Evolutionary conservation across 2,888 invertebrate genomes (phyloP).

Genomic region (Nasonia oneida): DNA sequence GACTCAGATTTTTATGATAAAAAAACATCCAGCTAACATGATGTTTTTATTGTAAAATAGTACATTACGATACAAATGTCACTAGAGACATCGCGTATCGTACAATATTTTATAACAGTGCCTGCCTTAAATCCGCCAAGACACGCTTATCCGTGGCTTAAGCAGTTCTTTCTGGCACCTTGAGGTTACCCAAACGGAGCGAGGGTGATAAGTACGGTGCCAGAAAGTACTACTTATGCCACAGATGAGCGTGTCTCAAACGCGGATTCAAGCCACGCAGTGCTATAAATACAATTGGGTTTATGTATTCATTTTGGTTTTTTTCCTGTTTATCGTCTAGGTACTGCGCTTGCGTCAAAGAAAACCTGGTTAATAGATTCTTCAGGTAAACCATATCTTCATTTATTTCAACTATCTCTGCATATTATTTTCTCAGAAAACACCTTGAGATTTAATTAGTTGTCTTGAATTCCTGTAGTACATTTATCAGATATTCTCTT

Average conservation of each 20-base stretch:
- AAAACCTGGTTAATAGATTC: constrained; percentile 17
- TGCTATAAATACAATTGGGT: neutral
- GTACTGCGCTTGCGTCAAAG: constrained; percentile 38
- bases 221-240: no score
- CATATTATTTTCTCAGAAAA: neutral
- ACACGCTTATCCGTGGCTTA: no score
- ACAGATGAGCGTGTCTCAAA: no score
- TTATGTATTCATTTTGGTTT: constrained; percentile 12
- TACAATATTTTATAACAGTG: no score
- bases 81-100: no score
- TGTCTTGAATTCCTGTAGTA: neutral
- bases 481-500: no score
- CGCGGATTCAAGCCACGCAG: no score
- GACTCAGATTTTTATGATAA: neutral
- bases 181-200: no score
- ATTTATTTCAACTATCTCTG: neutral
- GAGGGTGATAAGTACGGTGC: no score
- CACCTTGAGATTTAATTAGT: neutral
- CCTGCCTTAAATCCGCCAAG: no score
- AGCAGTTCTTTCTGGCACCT: no score
- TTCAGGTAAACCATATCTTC: constrained; percentile 17
- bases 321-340: constrained; percentile 9
- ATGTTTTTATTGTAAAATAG: neutral
- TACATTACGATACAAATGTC: no score
- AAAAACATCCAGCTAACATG: neutral